phyloP scores from a whole-genome alignment of 2,113 vertebrate species.

The Brachirus orientalis region DNA sequence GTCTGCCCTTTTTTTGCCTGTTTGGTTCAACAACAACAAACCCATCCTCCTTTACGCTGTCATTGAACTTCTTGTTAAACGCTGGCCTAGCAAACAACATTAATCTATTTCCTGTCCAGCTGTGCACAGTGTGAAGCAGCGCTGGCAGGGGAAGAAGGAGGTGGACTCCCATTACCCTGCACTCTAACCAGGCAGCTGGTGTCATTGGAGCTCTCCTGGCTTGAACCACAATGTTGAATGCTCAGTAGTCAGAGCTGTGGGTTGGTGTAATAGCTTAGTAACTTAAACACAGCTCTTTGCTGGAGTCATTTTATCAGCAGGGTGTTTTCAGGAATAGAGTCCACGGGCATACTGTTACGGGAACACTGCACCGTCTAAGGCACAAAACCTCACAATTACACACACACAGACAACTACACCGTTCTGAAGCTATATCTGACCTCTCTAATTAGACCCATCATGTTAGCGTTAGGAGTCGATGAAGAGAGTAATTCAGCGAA shows the following conservation, averaged over 20 bases:
- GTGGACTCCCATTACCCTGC: constrained; percentile 33
- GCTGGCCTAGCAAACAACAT: constrained; percentile 57
- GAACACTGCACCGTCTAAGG: background rate
- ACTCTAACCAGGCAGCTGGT: constrained; percentile 63
- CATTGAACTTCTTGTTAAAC: constrained; percentile 60
- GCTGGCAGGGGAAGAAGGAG: constrained; percentile 55
- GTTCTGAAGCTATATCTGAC: constrained; percentile 37
- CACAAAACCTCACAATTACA: constrained; percentile 4
- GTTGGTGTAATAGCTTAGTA: constrained; percentile 45
- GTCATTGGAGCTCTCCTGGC: constrained; percentile 70
- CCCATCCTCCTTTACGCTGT: constrained; percentile 42
- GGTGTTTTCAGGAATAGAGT: constrained; percentile 41
- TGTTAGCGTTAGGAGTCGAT: constrained; percentile 3
- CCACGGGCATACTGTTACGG: constrained; percentile 23
- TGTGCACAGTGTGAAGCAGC: constrained; percentile 67
- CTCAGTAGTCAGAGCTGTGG: constrained; percentile 32
- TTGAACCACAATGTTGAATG: constrained; percentile 57
- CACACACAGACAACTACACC: background rate
- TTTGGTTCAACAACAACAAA: constrained; percentile 48
- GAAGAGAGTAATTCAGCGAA: constrained; percentile 25
- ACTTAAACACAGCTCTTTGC: constrained; percentile 64
- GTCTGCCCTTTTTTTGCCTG: constrained; percentile 37
- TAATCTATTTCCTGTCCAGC: constrained; percentile 71
- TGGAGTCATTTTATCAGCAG: constrained; percentile 63
- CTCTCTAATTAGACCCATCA: constrained; percentile 39